Base-by-base conservation (phyloP, 2,888 invertebrate species). In the Acronicta psi region DNA sequence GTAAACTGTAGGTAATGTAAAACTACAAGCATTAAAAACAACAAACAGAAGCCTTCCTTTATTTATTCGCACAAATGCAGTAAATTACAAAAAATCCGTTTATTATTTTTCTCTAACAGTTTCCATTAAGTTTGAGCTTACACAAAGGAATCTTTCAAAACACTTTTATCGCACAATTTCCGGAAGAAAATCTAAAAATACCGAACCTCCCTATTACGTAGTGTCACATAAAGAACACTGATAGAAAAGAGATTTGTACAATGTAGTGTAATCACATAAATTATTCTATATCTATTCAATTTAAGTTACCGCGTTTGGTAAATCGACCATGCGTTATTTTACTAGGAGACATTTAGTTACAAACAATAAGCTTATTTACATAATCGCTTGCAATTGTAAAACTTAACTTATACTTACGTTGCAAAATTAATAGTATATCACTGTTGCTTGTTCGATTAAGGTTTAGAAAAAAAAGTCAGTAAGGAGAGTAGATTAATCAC, bases 321-420 rank as follows among this genome's bases (percentile, higher is more conserved):
- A 77, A 74, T 69, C 59, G 51, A 51, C 59, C 61, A 64, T 69
- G 58, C 64, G 55, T 70, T 69, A 72, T 71, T 72, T 47, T 57
- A 68, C 66, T 67, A 61, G 54, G 55, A 61, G 17, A 38, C 29
- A 11, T 14, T 47, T 44, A 38, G 57, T 55, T 64, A 67, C 59
- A 51, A 59, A 67, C 52, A 49, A 74, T 69, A 74, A 54, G 57
- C 43, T 40, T 43, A 57, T 60, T 60, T 55, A 31, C 13, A 17
- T 67, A 44, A 55, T 23, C 41, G 44, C n/a, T 43, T 16, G 31
- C 16, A 49, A 42, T 49, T 18, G 17, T 45, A 20, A n/a, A 59
- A 63, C 43, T 37, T 49, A 42, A 58, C 44, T 55, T 56, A 53
- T 29, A 63, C 52, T 62, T 40, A 9, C 31, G 16, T 41, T 49